phyloP scores from a whole-genome alignment of 2,797 vertebrate genomes.

The Chelon labrosus region DNA sequence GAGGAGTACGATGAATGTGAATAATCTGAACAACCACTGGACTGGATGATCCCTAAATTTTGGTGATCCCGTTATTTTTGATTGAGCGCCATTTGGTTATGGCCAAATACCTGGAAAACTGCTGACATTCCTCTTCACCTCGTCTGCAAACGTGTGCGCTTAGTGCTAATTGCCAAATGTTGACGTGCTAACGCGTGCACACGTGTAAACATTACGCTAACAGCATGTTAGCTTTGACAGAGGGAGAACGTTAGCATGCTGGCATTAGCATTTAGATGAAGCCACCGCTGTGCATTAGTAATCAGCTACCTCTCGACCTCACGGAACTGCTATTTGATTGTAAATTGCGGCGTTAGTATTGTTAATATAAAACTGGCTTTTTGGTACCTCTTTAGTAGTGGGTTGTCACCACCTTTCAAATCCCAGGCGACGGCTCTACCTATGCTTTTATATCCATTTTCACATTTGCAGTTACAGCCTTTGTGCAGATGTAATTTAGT shows the following conservation, averaged over 20 bases:
- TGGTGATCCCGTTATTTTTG: background rate
- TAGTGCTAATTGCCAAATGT: too few species aligned
- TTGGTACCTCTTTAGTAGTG: background rate
- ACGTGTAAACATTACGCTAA: background rate
- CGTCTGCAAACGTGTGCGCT: too few species aligned
- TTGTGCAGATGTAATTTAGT: constrained; percentile 24
- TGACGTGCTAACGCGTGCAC: background rate
- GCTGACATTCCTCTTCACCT: background rate
- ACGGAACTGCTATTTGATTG: background rate
- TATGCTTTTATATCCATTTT: constrained; percentile 16
- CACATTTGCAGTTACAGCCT: constrained; percentile 19
- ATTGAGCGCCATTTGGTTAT: background rate
- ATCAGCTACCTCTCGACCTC: background rate
- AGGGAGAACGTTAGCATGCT: too few species aligned
- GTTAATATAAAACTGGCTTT: background rate
- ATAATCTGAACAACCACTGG: background rate
- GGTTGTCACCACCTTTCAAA: background rate
- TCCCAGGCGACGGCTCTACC: background rate
- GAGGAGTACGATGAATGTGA: constrained; percentile 2
- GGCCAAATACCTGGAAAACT: background rate
- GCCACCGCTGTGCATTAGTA: too few species aligned
- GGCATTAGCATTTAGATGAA: too few species aligned
- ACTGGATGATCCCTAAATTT: constrained; percentile 3
- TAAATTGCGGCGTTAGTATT: background rate
- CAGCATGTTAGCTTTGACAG: background rate